Evolutionary conservation across 1,140 invertebrate genomes (phyloP).

Genomic region (Zeugodacus cucurbitae): DNA sequence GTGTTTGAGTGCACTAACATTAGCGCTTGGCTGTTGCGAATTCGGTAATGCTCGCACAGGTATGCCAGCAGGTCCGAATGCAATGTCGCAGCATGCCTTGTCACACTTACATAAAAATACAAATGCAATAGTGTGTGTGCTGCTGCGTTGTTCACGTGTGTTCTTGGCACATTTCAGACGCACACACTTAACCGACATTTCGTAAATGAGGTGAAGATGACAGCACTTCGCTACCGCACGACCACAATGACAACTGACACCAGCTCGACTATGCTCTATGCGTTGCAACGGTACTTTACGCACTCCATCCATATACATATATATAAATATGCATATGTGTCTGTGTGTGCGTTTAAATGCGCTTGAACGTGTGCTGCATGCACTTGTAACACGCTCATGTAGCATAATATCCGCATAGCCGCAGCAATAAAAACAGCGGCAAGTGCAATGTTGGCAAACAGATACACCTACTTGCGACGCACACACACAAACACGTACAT

Average conservation of each 20-base stretch:
- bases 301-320: background rate
- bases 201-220: slow-evolving; percentile 32
- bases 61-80: background rate
- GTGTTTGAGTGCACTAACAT: background rate
- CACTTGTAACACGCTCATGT: background rate
- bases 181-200: slow-evolving; percentile 36
- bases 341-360: background rate
- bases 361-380: background rate
- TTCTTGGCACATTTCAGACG: slow-evolving; percentile 31
- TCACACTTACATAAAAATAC: background rate
- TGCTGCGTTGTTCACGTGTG: background rate
- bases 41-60: background rate
- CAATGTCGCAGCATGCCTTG: background rate
- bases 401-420: slow-evolving; percentile 26
- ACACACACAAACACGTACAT: background rate
- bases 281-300: background rate
- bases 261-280: background rate
- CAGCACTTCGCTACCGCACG: slow-evolving; percentile 20
- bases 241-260: slow-evolving; percentile 33
- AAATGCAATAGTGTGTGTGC: background rate
- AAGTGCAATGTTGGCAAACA: slow-evolving; percentile 4
- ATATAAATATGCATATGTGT: background rate
- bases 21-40: background rate
- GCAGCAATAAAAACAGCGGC: background rate
- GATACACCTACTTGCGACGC: background rate